A percentile compares a stretch with the other conserved stretches of the same genome.
phyloP scores from a whole-genome alignment of 2,113 vertebrate genomes.

The Lophochroa leadbeateri region DNA sequence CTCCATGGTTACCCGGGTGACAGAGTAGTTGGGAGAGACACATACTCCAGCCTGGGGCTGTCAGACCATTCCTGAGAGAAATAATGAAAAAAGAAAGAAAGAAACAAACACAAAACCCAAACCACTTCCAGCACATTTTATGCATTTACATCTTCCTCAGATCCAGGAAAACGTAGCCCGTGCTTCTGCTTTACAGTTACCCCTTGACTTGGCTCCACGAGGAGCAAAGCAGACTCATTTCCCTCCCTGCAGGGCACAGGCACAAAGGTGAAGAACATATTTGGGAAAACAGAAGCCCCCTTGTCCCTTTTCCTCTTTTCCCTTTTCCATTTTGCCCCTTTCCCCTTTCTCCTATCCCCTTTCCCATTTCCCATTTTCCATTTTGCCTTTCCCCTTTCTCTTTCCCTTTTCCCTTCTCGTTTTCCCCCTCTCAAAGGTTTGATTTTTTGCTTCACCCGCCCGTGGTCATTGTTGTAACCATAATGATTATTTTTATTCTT shows the following conservation, averaged over 20 bases:
- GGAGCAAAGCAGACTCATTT: conserved; percentile 43
- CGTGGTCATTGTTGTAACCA: background rate
- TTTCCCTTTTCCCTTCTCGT: background rate
- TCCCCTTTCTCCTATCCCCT: background rate
- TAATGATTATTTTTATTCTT: conserved; percentile 52
- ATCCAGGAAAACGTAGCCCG: background rate
- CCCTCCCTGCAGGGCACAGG: background rate
- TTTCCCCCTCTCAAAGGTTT: background rate
- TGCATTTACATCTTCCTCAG: conserved; percentile 61
- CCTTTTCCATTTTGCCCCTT: background rate
- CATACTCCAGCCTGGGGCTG: conserved; percentile 79
- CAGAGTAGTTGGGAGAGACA: conserved; percentile 80
- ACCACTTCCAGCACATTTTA: conserved; percentile 61
- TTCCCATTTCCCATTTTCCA: background rate
- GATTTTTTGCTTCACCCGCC: background rate
- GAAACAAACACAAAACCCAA: background rate
- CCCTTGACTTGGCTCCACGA: conserved; percentile 33
- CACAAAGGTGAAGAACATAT: conserved; percentile 1
- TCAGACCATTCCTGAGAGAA: conserved; percentile 74
- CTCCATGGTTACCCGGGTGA: conserved; percentile 88
- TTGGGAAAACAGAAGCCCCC: background rate
- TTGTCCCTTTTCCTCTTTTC: background rate
- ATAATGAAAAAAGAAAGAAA: background rate
- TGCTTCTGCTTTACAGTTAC: conserved; percentile 34
- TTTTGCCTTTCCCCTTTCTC: background rate